A percentile compares a stretch with the other conserved stretches of the same genome.
Evolutionary conservation across 2,888 invertebrate species (phyloP).

Genomic region (Drosophila meridiana): DNA sequence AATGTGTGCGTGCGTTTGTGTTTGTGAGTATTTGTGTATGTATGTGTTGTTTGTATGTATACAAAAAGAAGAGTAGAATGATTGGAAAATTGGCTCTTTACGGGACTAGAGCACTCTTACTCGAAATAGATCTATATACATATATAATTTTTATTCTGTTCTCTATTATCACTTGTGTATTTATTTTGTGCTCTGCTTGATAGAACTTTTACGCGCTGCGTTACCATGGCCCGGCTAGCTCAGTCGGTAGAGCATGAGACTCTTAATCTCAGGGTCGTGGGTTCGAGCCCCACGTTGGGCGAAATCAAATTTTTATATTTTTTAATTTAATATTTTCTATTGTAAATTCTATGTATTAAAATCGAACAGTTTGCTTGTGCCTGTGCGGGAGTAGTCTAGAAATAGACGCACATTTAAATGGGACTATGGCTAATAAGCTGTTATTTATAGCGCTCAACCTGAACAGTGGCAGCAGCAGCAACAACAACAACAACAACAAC

Average conservation of each 20-base stretch:
- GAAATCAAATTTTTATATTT: slow-evolving; percentile 11
- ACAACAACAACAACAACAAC: not conserved
- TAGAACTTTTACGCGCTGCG: not conserved
- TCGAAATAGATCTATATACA: not conserved
- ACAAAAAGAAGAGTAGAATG: too few species aligned
- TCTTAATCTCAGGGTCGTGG: slow-evolving; percentile 78
- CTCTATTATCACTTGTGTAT: not conserved
- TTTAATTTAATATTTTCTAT: not conserved
- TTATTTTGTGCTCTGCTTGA: not conserved
- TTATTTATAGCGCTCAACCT: slow-evolving; percentile 69
- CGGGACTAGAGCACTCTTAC: too few species aligned
- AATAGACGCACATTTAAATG: slow-evolving; percentile 5
- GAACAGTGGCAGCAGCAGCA: slow-evolving; percentile 32
- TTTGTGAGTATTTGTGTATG: too few species aligned
- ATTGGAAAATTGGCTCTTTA: too few species aligned
- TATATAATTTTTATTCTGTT: not conserved
- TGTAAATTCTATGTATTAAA: not conserved
- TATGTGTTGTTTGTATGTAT: too few species aligned
- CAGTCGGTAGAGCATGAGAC: slow-evolving; percentile 80
- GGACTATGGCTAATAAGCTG: slow-evolving; percentile 53
- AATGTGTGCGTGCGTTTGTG: too few species aligned
- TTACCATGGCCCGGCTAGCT: slow-evolving; percentile 65
- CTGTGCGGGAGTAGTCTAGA: slow-evolving; percentile 12
- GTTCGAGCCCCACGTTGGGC: slow-evolving; percentile 82
- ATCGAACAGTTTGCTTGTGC: not conserved